Percentiles rank a stretch among this genome's conserved stretches.
Evolutionary conservation across 2,888 invertebrate genomes (phyloP).

Genomic region (Eupithecia tripunctaria): DNA sequence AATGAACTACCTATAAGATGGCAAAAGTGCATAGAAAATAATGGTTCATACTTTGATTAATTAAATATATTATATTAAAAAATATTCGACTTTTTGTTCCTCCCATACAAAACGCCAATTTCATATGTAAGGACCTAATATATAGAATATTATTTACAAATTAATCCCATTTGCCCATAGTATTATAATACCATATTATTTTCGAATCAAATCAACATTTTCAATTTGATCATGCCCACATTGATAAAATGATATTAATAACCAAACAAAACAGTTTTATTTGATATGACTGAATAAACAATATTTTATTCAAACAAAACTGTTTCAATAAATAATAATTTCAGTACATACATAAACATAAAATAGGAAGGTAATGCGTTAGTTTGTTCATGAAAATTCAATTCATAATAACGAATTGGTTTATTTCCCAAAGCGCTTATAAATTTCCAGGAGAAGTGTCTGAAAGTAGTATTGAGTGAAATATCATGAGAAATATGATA

Average conservation of each 20-base stretch:
- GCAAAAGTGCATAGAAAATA: too few species aligned
- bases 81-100: too few species aligned
- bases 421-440: slow-evolving; percentile 55
- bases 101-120: too few species aligned
- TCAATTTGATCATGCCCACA: neutral
- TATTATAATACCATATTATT: too few species aligned
- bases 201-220: neutral
- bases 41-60: too few species aligned
- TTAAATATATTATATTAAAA: too few species aligned
- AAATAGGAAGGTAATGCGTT: slow-evolving; percentile 26
- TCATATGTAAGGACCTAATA: too few species aligned
- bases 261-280: neutral
- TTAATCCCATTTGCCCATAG: neutral
- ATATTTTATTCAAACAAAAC: neutral
- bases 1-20: too few species aligned
- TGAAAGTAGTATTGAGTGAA: slow-evolving; percentile 59
- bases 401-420: slow-evolving; percentile 49
- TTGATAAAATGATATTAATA: neutral
- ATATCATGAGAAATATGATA: slow-evolving; percentile 63
- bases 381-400: slow-evolving; percentile 51
- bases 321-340: neutral
- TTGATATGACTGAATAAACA: neutral
- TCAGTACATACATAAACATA: neutral
- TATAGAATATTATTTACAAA: too few species aligned
- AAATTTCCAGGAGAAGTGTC: slow-evolving; percentile 58